phyloP scores from a whole-genome alignment of 2,797 vertebrate species.

The Hapalemur alaotrensis region DNA sequence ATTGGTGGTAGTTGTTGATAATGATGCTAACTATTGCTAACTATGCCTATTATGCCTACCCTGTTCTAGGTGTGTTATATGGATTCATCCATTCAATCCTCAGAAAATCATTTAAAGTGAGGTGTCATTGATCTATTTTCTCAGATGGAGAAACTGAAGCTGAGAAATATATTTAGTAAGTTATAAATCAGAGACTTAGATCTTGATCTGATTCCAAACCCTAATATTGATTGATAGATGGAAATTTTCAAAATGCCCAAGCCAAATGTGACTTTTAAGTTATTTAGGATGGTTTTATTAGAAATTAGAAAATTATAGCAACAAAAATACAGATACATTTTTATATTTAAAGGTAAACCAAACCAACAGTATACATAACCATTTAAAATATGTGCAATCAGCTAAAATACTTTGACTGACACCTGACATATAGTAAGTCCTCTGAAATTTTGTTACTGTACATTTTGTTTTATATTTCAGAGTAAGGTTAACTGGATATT shows the following conservation, averaged over 20 bases:
- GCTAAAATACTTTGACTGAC: background rate
- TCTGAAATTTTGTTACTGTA: background rate
- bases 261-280: background rate
- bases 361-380: background rate
- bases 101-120: background rate
- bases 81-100: background rate
- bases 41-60: background rate
- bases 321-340: background rate
- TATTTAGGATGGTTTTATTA: background rate
- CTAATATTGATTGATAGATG: background rate
- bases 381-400: background rate
- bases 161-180: background rate
- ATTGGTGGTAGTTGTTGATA: background rate
- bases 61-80: background rate
- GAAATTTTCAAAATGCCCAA: background rate
- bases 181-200: background rate
- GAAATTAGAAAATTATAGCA: background rate
- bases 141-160: background rate
- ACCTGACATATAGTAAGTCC: background rate
- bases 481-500: background rate
- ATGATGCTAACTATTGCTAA: background rate
- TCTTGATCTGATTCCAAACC: background rate
- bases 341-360: slow-evolving; percentile 19
- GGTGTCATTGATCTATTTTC: background rate
- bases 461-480: background rate